phyloP scores from a whole-genome alignment of 2,113 vertebrate species.

The Trematocara unimaculatum region DNA sequence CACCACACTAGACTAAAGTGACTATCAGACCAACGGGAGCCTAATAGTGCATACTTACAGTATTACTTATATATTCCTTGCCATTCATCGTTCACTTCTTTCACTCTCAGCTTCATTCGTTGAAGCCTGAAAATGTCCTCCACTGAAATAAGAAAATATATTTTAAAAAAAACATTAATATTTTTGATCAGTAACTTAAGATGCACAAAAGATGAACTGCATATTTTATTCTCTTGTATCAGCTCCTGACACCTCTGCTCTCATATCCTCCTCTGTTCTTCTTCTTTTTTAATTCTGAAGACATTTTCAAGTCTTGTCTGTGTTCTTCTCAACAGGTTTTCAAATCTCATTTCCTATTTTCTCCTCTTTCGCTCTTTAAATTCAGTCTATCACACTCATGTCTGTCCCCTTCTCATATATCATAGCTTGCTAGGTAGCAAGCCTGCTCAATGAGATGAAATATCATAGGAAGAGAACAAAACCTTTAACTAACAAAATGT shows the following conservation, averaged over 20 bases:
- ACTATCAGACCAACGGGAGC: background rate
- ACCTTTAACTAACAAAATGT: background rate
- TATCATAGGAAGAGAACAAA: background rate
- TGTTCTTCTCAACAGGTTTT: background rate
- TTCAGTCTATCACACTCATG: background rate
- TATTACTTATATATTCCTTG: background rate
- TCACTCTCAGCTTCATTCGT: rapidly evolving
- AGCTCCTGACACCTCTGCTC: background rate
- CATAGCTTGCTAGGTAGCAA: background rate
- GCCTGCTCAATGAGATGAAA: background rate
- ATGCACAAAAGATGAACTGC: background rate
- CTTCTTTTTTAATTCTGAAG: background rate
- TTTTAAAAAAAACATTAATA: background rate
- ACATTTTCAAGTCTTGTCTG: background rate
- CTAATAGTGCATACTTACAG: background rate
- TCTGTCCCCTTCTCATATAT: background rate
- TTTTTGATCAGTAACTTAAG: background rate
- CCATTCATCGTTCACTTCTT: rapidly evolving
- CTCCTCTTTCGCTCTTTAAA: background rate
- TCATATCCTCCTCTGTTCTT: background rate
- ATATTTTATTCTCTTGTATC: background rate
- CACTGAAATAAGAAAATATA: background rate
- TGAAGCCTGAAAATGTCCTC: background rate
- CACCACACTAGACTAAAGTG: background rate
- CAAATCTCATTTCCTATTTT: background rate